Evolutionary conservation across 2,888 invertebrate genomes (phyloP).

Genomic region (Dione vanillae): DNA sequence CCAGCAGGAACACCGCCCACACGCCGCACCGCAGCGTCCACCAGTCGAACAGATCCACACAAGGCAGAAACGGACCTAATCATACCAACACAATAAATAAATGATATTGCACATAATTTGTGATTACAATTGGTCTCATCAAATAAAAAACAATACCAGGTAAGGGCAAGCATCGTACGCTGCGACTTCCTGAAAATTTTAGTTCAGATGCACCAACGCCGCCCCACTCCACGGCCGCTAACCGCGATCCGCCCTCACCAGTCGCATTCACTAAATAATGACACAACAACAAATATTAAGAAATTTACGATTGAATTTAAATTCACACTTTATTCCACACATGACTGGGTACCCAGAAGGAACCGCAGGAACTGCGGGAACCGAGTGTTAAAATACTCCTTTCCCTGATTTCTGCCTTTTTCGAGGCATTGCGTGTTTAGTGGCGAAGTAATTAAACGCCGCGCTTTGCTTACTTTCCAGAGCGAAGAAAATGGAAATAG

Average conservation of each 20-base stretch:
- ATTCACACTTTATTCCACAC: too few relatives aligned
- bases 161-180: conserved; percentile 88
- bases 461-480: too few relatives aligned
- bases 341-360: too few relatives aligned
- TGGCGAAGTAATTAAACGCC: too few relatives aligned
- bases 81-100: not conserved
- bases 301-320: too few relatives aligned
- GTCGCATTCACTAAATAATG: conserved; percentile 63
- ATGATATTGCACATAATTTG: not conserved
- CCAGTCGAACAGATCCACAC: conserved; percentile 98
- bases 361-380: too few relatives aligned
- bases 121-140: too few relatives aligned
- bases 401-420: too few relatives aligned
- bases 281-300: not conserved
- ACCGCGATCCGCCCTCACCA: conserved; percentile 50
- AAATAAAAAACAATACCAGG: conserved; percentile 83
- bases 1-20: conserved; percentile 98
- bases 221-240: conserved; percentile 44
- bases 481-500: too few relatives aligned
- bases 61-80: conserved; percentile 96
- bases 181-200: conserved; percentile 42
- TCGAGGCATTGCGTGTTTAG: too few relatives aligned
- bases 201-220: conserved; percentile 51
- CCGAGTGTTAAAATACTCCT: too few relatives aligned
- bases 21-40: conserved; percentile 98